phyloP scores from a whole-genome alignment of 2,888 invertebrate genomes.

The Melikaiella ostensackeni region DNA sequence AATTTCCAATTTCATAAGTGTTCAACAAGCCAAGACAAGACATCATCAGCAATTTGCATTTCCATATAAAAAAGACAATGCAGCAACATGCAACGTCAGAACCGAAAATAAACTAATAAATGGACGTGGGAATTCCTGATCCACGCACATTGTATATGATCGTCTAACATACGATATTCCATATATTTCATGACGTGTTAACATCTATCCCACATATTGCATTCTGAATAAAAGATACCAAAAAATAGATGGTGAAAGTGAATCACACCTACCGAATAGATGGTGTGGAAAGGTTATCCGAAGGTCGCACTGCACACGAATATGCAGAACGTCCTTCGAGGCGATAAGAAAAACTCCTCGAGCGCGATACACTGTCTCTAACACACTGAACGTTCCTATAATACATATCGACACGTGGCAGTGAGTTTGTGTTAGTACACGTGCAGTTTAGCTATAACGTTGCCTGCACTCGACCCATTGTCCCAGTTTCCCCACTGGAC shows the following conservation, averaged over 20 bases:
- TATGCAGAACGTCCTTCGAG: slow-evolving; percentile 52
- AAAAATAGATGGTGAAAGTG: slow-evolving; percentile 27
- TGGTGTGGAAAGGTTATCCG: slow-evolving; percentile 56
- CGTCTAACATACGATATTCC: background rate
- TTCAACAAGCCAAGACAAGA: background rate
- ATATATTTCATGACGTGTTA: background rate
- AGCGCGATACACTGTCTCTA: slow-evolving; percentile 47
- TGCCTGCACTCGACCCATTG: slow-evolving; percentile 72
- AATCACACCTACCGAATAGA: slow-evolving; percentile 51
- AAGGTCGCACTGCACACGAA: slow-evolving; percentile 53
- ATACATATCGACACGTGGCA: slow-evolving; percentile 50
- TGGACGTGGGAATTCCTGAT: too few relatives aligned
- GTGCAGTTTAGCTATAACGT: slow-evolving; percentile 61
- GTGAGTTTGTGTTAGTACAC: slow-evolving; percentile 66
- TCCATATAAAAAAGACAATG: background rate
- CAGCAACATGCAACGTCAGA: background rate
- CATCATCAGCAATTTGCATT: background rate
- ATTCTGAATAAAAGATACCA: background rate
- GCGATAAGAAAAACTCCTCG: slow-evolving; percentile 57
- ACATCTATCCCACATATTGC: background rate
- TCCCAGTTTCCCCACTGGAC: slow-evolving; percentile 70
- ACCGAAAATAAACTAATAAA: background rate
- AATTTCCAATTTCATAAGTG: slow-evolving; percentile 1
- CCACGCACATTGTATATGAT: too few relatives aligned
- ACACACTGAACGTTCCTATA: slow-evolving; percentile 46